These are phyloP conservation scores for Plebejus melissa DNA, from an alignment of 2,888 invertebrate genomes.

Conservation along the genomic window DNA sequence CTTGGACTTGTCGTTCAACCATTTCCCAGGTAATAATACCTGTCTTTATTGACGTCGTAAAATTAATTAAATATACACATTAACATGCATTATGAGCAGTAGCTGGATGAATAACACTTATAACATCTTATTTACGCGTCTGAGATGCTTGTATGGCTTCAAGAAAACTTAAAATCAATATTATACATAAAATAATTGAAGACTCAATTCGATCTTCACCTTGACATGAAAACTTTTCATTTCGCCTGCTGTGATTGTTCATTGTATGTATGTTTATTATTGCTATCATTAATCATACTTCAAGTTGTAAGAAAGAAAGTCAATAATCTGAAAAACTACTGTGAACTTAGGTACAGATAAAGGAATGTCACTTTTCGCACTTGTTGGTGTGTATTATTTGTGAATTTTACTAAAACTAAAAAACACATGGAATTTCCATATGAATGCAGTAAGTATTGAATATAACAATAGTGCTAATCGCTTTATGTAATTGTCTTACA, in stretches of 20 bases:
- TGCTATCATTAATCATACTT: conserved; percentile 49
- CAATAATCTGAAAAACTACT: conserved; percentile 41
- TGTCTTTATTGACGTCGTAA: conserved; percentile 6
- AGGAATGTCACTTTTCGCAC: conserved; percentile 52
- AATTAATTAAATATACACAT: conserved; percentile 13
- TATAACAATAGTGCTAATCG: background rate
- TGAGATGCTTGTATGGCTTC: conserved; percentile 49
- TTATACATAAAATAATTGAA: background rate
- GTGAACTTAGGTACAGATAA: conserved; percentile 62
- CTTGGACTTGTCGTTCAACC: conserved; percentile 87
- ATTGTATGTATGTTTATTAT: conserved; percentile 40
- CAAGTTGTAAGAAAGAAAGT: conserved; percentile 49
- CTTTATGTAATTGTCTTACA: background rate
- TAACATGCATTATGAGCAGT: background rate
- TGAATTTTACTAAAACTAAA: conserved; percentile 34
- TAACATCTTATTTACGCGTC: conserved; percentile 44
- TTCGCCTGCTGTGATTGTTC: conserved; percentile 36
- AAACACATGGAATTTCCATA: conserved; percentile 57
- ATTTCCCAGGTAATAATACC: conserved; percentile 86
- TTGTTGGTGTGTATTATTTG: conserved; percentile 37
- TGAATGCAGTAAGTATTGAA: conserved; percentile 55
- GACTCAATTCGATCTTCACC: conserved; percentile 39
- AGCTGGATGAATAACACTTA: conserved; percentile 40
- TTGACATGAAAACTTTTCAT: conserved; percentile 42
- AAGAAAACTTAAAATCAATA: conserved; percentile 30